A percentile compares a stretch with the other conserved stretches of the same genome.
phyloP scores from a whole-genome alignment of 2,888 invertebrate species.

The Rhimphoctona megacephalus region DNA sequence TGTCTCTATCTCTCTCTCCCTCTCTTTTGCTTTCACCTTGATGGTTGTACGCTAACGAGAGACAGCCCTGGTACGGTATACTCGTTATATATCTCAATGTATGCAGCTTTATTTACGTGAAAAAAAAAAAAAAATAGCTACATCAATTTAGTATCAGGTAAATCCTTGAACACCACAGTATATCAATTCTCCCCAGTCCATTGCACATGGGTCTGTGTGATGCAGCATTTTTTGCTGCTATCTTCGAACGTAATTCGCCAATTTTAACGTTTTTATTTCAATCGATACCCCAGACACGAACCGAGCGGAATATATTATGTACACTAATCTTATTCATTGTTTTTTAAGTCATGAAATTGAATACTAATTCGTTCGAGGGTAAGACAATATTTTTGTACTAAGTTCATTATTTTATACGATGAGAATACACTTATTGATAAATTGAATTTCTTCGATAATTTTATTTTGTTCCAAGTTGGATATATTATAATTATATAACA shows the following conservation, averaged over 20 bases:
- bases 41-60: constrained; percentile 31
- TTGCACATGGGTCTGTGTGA: neutral
- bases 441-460: neutral
- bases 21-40: constrained; percentile 30
- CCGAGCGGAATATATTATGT: neutral
- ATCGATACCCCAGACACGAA: neutral
- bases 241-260: neutral
- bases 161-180: neutral
- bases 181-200: neutral
- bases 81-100: constrained; percentile 19
- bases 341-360: neutral
- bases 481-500: neutral
- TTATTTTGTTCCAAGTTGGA: neutral
- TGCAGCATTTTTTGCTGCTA: neutral
- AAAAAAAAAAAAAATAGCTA: constrained; percentile 21
- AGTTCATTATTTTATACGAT: neutral
- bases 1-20: constrained; percentile 38
- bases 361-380: neutral
- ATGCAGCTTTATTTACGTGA: neutral
- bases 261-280: neutral
- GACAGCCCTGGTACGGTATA: neutral
- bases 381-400: neutral
- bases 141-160: constrained; percentile 1
- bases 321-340: constrained; percentile 9
- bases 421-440: neutral